Percentiles rank a stretch among this genome's conserved stretches.
Evolutionary conservation across 2,113 vertebrate genomes (phyloP).

Genomic region (Pleuronectes platessa): DNA sequence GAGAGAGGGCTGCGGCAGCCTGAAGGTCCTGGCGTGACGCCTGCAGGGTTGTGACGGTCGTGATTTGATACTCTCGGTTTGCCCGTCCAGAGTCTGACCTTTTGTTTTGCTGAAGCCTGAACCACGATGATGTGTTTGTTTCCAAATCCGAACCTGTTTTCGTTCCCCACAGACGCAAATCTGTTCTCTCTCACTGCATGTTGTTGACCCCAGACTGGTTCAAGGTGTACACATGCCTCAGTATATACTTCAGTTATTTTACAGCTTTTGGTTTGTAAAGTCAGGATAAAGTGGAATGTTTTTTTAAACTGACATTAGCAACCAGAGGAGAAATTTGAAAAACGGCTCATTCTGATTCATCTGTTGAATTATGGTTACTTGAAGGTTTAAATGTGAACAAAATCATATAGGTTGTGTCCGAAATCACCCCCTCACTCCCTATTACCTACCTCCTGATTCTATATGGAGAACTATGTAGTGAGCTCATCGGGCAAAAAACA

Average conservation of each 20-base stretch:
- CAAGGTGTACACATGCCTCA: slow-evolving; percentile 6
- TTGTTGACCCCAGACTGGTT: slow-evolving; percentile 31
- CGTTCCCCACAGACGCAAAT: slow-evolving; percentile 30
- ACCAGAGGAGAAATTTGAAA: neutral
- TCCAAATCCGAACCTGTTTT: slow-evolving; percentile 56
- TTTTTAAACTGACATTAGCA: neutral
- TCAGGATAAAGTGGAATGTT: slow-evolving; percentile 1
- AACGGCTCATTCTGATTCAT: neutral
- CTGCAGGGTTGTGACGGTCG: slow-evolving; percentile 25
- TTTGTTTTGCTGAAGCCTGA: slow-evolving; percentile 55
- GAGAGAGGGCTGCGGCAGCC: slow-evolving; percentile 48
- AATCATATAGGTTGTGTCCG: no score
- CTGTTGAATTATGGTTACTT: no score
- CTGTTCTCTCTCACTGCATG: slow-evolving; percentile 19
- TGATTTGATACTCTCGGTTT: slow-evolving; percentile 41
- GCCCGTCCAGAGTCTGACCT: slow-evolving; percentile 36
- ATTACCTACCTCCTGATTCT: no score
- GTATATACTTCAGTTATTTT: slow-evolving; percentile 11
- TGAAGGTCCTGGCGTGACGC: slow-evolving; percentile 55
- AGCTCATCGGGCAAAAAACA: no score
- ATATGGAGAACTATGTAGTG: no score
- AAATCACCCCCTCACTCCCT: no score
- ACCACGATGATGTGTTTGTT: slow-evolving; percentile 58
- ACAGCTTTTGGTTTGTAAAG: slow-evolving; percentile 29
- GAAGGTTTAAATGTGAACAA: no score